Evolutionary conservation across 1,140 invertebrate species (phyloP).

Genomic region (Drosophila novamexicana): DNA sequence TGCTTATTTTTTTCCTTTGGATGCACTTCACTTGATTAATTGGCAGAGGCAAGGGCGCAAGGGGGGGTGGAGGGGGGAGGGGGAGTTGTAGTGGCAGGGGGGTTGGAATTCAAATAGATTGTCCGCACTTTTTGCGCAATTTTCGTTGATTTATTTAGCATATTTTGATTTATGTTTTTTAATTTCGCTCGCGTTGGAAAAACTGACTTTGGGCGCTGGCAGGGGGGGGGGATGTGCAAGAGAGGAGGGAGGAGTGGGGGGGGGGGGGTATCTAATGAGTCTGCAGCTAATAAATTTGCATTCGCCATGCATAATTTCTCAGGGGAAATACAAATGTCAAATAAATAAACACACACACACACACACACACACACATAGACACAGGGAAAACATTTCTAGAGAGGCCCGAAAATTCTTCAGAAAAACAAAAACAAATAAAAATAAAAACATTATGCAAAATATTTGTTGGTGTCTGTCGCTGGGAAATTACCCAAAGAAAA

Average conservation of each 20-base stretch:
- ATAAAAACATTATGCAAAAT: constrained; percentile 4
- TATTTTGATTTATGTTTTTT: constrained; percentile 74
- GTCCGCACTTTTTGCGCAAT: constrained; percentile 48
- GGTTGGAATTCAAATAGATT: constrained; percentile 5
- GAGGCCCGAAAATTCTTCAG: constrained; percentile 4
- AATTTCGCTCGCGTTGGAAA: constrained; percentile 56
- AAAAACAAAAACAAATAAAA: constrained; percentile 13
- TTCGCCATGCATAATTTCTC: constrained; percentile 70
- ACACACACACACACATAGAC: constrained; percentile 22
- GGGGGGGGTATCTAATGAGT: constrained; percentile 27
- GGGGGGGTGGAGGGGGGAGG: background rate
- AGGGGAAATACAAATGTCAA: constrained; percentile 62
- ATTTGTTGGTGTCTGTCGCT: background rate
- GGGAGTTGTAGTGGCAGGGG: background rate
- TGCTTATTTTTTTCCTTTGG: constrained; percentile 9
- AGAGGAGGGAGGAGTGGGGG: background rate
- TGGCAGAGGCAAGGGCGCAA: constrained; percentile 8
- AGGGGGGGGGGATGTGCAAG: background rate
- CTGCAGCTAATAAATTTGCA: constrained; percentile 73
- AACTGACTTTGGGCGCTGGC: background rate
- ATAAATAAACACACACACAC: constrained; percentile 58
- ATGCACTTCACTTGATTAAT: constrained; percentile 38
- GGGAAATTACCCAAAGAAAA: constrained; percentile 15
- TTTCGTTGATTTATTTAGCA: constrained; percentile 71
- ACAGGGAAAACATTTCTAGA: constrained; percentile 8